Conservation (phyloP, 2,113 vertebrate genomes). For the Macrotis lagotis region DNA sequence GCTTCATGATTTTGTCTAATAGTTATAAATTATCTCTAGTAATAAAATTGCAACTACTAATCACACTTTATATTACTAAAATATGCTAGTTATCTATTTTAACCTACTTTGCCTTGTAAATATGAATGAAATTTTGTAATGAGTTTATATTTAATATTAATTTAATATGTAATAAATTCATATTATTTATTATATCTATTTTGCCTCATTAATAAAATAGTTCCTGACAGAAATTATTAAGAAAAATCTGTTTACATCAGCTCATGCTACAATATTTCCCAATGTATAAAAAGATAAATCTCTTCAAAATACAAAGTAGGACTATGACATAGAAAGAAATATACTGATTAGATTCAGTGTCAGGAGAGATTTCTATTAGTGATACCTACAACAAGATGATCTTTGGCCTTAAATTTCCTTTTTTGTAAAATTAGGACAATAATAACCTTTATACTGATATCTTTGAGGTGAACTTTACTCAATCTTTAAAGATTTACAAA, state of each 20-base stretch:
- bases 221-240: constrained; percentile 21
- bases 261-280: constrained; percentile 18
- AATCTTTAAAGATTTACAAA: constrained; percentile 19
- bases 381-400: not conserved
- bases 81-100: not conserved
- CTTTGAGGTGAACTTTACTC: constrained; percentile 9
- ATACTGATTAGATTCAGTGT: not conserved
- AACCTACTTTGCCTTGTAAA: not conserved
- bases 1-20: constrained; percentile 11
- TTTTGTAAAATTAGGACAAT: not conserved
- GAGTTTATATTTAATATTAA: not conserved
- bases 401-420: not conserved
- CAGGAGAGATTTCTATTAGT: not conserved
- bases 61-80: not conserved
- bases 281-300: constrained; percentile 7
- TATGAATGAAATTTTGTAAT: not conserved
- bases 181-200: not conserved
- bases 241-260: not conserved
- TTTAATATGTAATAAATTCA: too few relatives aligned
- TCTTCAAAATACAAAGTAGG: not conserved
- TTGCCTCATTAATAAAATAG: not conserved
- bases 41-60: constrained; percentile 18
- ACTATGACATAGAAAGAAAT: not conserved
- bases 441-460: not conserved
- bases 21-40: constrained; percentile 21